These are phyloP conservation scores for Drymonia ruficornis DNA, from an alignment of 2,888 invertebrate species.

Conservation along the genomic window DNA sequence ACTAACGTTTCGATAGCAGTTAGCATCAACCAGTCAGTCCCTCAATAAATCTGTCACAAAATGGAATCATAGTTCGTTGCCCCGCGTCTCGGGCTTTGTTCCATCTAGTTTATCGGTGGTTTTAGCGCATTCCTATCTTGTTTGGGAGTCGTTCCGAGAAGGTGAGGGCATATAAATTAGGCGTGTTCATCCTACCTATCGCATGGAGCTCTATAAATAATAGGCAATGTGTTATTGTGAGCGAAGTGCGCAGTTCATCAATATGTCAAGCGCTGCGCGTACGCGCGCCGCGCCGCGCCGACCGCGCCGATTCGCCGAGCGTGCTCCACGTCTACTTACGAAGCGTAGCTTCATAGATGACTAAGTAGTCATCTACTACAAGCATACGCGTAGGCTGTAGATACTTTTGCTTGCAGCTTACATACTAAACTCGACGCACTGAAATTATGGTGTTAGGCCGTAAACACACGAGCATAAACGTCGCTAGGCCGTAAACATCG, in stretches of 20 bases:
- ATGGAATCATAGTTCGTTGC: constrained; percentile 53
- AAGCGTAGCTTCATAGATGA: no score
- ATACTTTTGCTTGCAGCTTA: no score
- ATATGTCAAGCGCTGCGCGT: constrained; percentile 45
- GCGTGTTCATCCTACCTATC: constrained; percentile 14
- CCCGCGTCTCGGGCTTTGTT: constrained; percentile 41
- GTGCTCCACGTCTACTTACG: constrained; percentile 19
- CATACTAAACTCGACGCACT: no score
- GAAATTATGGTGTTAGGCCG: no score
- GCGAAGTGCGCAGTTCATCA: constrained; percentile 56
- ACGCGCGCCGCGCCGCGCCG: neutral
- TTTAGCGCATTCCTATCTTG: constrained; percentile 38
- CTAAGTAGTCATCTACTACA: no score
- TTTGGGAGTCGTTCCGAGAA: constrained; percentile 40
- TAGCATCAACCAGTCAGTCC: constrained; percentile 48
- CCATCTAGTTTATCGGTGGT: constrained; percentile 41
- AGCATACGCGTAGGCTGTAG: no score
- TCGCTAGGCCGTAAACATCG: no score
- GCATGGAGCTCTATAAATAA: constrained; percentile 47
- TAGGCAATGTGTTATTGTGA: constrained; percentile 52
- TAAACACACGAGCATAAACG: no score
- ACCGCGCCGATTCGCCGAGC: no score
- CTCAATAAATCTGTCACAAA: constrained; percentile 66
- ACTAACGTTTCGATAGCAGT: constrained; percentile 39
- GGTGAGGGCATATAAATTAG: constrained; percentile 28